phyloP scores from a whole-genome alignment of 2,797 vertebrate genomes.

The Phalanger gymnotis region DNA sequence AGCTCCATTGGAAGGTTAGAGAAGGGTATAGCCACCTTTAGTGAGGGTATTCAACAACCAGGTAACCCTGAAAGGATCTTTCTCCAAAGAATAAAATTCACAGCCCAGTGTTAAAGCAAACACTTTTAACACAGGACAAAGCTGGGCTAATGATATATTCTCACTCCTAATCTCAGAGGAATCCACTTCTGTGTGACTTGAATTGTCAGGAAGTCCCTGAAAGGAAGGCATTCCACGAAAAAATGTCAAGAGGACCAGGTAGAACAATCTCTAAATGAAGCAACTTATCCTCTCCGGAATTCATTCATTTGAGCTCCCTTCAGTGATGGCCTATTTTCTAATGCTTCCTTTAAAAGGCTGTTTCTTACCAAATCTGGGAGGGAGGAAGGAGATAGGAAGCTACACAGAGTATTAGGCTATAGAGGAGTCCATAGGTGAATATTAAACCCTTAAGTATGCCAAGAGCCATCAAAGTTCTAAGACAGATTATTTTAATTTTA shows the following conservation, averaged over 20 bases:
- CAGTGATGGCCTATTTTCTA: neutral
- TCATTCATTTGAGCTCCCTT: slow-evolving; percentile 6
- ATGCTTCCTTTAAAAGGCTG: neutral
- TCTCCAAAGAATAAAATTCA: slow-evolving; percentile 11
- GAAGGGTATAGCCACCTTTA: neutral
- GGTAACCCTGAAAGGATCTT: neutral
- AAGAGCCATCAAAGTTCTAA: neutral
- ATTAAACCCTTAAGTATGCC: neutral
- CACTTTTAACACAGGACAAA: slow-evolving; percentile 11
- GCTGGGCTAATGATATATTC: slow-evolving; percentile 10
- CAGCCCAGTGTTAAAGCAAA: slow-evolving; percentile 25
- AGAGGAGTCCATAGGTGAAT: neutral
- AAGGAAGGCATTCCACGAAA: slow-evolving; percentile 6
- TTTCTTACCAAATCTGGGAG: neutral
- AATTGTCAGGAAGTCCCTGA: neutral
- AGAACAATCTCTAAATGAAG: slow-evolving; percentile 21
- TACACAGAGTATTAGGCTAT: neutral
- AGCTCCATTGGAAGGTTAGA: neutral
- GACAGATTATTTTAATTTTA: slow-evolving; percentile 12
- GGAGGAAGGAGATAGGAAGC: neutral
- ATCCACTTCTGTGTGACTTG: slow-evolving; percentile 1
- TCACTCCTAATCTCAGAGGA: slow-evolving; percentile 24
- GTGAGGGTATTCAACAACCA: neutral
- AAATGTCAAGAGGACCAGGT: slow-evolving; percentile 4
- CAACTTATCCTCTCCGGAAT: neutral